Evolutionary conservation across 1,140 invertebrate genomes (phyloP).

Genomic region (Lasioglossum baleicum): DNA sequence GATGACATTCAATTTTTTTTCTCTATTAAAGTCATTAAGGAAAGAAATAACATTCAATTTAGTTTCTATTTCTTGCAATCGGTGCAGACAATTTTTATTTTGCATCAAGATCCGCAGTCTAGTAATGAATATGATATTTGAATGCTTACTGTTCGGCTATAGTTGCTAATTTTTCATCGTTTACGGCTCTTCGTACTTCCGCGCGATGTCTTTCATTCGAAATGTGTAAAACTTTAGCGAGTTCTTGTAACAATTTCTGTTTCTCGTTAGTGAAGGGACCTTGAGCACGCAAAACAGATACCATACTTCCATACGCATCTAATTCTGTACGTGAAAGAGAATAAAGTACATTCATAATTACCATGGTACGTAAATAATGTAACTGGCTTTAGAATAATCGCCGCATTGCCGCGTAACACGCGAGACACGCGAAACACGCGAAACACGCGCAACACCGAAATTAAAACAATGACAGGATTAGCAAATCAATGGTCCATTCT

Average conservation of each 20-base stretch:
- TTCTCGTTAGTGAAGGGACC: constrained; percentile 91
- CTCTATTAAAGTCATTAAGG: no score
- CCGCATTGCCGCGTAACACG: neutral
- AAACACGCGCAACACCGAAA: neutral
- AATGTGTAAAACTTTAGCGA: constrained; percentile 91
- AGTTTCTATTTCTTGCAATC: no score
- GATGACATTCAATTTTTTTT: no score
- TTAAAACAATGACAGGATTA: neutral
- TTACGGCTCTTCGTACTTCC: constrained; percentile 93
- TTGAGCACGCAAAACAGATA: constrained; percentile 94
- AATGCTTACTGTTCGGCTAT: constrained; percentile 91
- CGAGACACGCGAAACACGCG: no score
- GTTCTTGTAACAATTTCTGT: constrained; percentile 90
- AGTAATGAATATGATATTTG: constrained; percentile 32
- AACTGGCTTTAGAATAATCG: neutral
- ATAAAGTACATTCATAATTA: neutral
- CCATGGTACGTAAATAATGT: constrained; percentile 7
- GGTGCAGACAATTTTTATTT: no score
- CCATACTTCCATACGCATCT: constrained; percentile 93
- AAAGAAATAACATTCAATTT: no score
- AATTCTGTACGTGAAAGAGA: constrained; percentile 84
- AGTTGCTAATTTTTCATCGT: constrained; percentile 92
- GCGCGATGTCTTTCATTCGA: constrained; percentile 93
- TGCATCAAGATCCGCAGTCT: no score
- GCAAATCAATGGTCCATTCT: neutral